Conservation (phyloP, 1,140 invertebrate species). For the Brachionus calyciflorus region DNA sequence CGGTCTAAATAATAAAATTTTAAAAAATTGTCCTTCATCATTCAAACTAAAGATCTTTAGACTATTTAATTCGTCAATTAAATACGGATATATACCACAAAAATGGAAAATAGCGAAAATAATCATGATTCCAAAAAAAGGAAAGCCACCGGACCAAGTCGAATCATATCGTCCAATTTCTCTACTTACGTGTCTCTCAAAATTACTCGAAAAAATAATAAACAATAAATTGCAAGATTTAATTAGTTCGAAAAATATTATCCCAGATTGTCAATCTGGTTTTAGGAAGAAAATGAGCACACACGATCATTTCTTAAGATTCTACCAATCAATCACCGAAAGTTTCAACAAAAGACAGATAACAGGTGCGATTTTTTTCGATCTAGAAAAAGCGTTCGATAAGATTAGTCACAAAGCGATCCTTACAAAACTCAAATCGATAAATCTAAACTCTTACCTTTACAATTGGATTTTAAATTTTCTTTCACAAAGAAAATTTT, state of each 20-base stretch:
- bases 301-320: conserved; percentile 53
- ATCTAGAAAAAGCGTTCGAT: no score
- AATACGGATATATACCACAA: conserved; percentile 28
- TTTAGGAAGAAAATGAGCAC: conserved; percentile 55
- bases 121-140: conserved; percentile 48
- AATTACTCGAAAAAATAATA: conserved; percentile 47
- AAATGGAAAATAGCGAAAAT: conserved; percentile 44
- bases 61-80: neutral
- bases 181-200: conserved; percentile 37
- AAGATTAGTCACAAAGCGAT: no score
- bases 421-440: no score
- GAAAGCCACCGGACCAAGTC: conserved; percentile 17
- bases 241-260: neutral
- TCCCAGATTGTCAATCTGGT: conserved; percentile 47
- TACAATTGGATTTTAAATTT: no score
- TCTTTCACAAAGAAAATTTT: no score
- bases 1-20: neutral
- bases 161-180: conserved; percentile 46
- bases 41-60: neutral
- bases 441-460: no score
- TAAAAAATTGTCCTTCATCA: conserved; percentile 1
- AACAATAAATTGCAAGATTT: conserved; percentile 9
- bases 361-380: no score
- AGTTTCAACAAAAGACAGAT: conserved; percentile 53
- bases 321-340: conserved; percentile 53